Percentiles rank a stretch among this genome's conserved stretches.
Evolutionary conservation across 1,140 invertebrate species (phyloP).

Genomic region (Gerris buenoi): DNA sequence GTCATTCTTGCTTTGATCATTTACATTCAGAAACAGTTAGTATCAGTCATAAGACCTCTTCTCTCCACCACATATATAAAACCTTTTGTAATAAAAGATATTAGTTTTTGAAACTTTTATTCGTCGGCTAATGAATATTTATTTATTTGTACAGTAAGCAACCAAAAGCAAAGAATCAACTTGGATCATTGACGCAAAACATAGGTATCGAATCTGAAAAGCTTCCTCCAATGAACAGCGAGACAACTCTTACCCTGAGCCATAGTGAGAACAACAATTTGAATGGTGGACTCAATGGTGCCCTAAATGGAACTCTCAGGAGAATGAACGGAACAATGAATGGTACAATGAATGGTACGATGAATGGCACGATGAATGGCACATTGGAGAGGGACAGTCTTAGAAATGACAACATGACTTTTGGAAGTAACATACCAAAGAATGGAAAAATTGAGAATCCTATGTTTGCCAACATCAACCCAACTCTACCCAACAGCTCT

Average conservation of each 20-base stretch:
- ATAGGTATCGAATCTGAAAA: slow-evolving; percentile 29
- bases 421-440: slow-evolving; percentile 7
- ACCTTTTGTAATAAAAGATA: background rate
- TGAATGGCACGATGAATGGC: background rate
- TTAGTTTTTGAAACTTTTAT: background rate
- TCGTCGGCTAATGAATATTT: background rate
- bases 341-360: background rate
- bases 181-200: slow-evolving; percentile 26
- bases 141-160: slow-evolving; percentile 30
- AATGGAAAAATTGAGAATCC: slow-evolving; percentile 21
- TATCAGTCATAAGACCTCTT: slow-evolving; percentile 20
- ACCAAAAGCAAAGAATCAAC: slow-evolving; percentile 31
- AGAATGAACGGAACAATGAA: background rate
- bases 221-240: slow-evolving; percentile 23
- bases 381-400: background rate
- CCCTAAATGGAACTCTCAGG: background rate
- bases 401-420: slow-evolving; percentile 15
- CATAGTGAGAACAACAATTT: slow-evolving; percentile 14
- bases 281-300: background rate
- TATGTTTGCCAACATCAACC: slow-evolving; percentile 21
- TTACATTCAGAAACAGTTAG: slow-evolving; percentile 63
- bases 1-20: slow-evolving; percentile 54
- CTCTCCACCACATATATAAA: background rate
- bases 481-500: slow-evolving; percentile 9
- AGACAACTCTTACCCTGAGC: slow-evolving; percentile 18